Evolutionary conservation across 2,797 vertebrate genomes (phyloP).

Genomic region (Caiman crocodilus): DNA sequence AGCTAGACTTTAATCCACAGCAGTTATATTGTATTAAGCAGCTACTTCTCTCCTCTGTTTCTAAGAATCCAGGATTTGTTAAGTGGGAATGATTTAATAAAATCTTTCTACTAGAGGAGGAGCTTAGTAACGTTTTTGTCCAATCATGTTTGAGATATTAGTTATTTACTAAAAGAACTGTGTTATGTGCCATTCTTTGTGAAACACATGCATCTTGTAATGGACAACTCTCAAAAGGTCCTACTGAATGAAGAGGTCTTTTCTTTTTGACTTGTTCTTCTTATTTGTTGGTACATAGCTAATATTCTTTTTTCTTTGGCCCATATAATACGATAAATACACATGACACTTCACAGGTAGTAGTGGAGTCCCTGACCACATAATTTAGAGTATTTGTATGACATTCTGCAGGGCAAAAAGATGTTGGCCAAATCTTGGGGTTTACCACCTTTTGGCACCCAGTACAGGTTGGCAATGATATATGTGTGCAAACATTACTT

Average conservation of each 20-base stretch:
- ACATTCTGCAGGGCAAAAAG: rapidly evolving
- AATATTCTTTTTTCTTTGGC: not conserved
- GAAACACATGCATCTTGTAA: rapidly evolving
- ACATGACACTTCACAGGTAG: rapidly evolving
- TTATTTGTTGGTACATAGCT: rapidly evolving
- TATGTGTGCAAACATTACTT: not conserved
- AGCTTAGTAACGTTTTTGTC: not conserved
- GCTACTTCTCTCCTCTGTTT: slow-evolving; percentile 11
- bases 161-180: not conserved
- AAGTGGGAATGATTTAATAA: not conserved
- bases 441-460: not conserved
- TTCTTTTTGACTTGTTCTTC: rapidly evolving
- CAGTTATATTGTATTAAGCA: slow-evolving; percentile 20
- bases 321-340: rapidly evolving
- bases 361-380: not conserved
- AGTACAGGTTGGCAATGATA: not conserved
- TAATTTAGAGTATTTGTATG: not conserved
- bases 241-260: not conserved
- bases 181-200: rapidly evolving
- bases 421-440: not conserved
- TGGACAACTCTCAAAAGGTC: not conserved
- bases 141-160: not conserved
- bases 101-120: not conserved
- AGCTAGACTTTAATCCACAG: slow-evolving; percentile 51
- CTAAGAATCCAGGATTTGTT: slow-evolving; percentile 22